Base-by-base conservation (phyloP, 2,888 invertebrate genomes). In the Lucinisca nassula region DNA sequence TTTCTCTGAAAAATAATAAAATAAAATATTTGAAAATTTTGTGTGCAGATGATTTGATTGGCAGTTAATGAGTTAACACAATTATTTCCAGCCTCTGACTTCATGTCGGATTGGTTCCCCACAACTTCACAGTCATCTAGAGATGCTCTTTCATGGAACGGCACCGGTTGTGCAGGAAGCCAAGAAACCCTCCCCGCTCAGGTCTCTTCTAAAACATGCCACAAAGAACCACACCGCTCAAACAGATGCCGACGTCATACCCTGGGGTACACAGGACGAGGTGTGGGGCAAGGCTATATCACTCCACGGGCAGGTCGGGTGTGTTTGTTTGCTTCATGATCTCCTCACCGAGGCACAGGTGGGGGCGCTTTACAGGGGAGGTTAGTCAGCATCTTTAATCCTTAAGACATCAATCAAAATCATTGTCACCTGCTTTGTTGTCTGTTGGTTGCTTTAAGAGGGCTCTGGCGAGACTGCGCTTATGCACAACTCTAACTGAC, bases 191-290 rank as follows among this genome's bases (percentile, higher is more conserved):
- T 93, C 93, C 0, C 89, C 93, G 12, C 79, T 94, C 17, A 92
- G 92, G 79, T 90, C 84, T 21, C 79, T 93, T 70, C 88, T 93
- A 75, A 82, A 88, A 40, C 79, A 87, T 24, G 90, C 91, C 27
- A 84, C 91, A 6, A 89, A 87, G 40, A 96, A 97, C 0, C 96
- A 96, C 73, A 81, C 40, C 61, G 67, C 27, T 12, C 58, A 30
- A n/a, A 17, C 97, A n/a, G 97, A 97, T 92, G 97, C 97, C 0
- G 97, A 97, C 91, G 96, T 96, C 85, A 96, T 97, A 88, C 97
- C 97, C 0, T 95, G 96, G 49, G 97, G 97, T 37, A 96, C 97
- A 95, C 97, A 97, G 93, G 97, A 97, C 90, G 97, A 97, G 0
- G 96, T 97, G 10, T 97, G 97, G 94, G 97, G 97, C 0, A 96